These are phyloP conservation scores for Drosophila grimshawi DNA, from an alignment of 1,140 invertebrate genomes.

Conservation along the genomic window DNA sequence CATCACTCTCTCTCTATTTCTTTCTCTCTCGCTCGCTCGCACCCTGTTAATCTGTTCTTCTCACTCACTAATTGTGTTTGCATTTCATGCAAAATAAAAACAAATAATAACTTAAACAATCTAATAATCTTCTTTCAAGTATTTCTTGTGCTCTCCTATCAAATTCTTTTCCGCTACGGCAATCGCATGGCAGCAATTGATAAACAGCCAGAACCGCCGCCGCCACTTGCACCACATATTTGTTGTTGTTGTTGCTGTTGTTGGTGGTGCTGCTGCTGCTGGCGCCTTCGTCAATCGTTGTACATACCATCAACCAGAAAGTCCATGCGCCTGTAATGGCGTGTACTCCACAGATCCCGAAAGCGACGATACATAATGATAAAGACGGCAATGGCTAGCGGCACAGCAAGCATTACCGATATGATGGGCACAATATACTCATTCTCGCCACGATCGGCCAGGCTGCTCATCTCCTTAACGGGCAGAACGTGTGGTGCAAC, in stretches of 20 bases:
- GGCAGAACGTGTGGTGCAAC: constrained; percentile 43
- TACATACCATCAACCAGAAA: constrained; percentile 89
- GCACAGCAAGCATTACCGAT: constrained; percentile 85
- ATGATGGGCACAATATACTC: constrained; percentile 86
- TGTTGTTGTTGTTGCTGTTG: constrained; percentile 2
- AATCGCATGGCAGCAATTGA: constrained; percentile 11
- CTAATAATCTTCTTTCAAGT: constrained; percentile 54
- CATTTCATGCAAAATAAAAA: constrained; percentile 56
- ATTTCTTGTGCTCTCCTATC: constrained; percentile 15
- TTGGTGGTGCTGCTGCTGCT: constrained; percentile 32
- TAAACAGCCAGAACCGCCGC: not conserved
- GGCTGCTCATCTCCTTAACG: constrained; percentile 59
- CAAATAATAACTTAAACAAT: constrained; percentile 51
- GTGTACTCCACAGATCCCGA: constrained; percentile 87
- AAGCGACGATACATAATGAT: constrained; percentile 86
- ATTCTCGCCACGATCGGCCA: constrained; percentile 63
- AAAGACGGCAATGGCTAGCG: constrained; percentile 85
- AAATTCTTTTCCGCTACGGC: constrained; percentile 39
- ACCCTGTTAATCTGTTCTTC: not conserved
- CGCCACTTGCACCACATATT: not conserved
- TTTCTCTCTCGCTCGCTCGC: not conserved
- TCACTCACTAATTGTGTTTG: constrained; percentile 35
- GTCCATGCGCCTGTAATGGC: constrained; percentile 88
- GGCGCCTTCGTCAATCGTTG: constrained; percentile 86
- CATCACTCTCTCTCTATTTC: not conserved